These are phyloP conservation scores for Panorpa germanica DNA, from an alignment of 2,888 invertebrate species.

Conservation along the genomic window DNA sequence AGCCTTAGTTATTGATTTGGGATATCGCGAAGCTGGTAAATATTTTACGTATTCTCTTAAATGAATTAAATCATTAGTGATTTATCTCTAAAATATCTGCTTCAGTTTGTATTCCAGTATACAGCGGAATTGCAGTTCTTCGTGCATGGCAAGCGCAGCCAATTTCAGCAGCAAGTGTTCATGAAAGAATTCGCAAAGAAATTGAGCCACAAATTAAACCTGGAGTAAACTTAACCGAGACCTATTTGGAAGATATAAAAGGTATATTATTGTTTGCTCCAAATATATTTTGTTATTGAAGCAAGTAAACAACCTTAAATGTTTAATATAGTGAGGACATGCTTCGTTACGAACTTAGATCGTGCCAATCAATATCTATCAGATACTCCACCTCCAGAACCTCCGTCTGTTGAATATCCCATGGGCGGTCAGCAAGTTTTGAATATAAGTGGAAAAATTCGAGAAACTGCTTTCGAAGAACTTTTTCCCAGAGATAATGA, in stretches of 20 bases:
- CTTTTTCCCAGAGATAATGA: slow-evolving; percentile 75
- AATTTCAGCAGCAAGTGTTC: slow-evolving; percentile 53
- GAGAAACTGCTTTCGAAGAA: slow-evolving; percentile 70
- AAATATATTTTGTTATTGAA: neutral
- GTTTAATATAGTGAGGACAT: slow-evolving; percentile 46
- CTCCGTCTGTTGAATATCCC: slow-evolving; percentile 46
- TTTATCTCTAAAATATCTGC: too few relatives aligned
- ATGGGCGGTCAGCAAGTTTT: slow-evolving; percentile 42
- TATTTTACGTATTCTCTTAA: too few relatives aligned
- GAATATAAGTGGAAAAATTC: slow-evolving; percentile 41
- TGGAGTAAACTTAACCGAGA: slow-evolving; percentile 29
- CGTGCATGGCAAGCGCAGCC: slow-evolving; percentile 69
- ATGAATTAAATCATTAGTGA: too few relatives aligned
- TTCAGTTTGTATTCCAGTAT: slow-evolving; percentile 68
- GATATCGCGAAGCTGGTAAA: slow-evolving; percentile 67
- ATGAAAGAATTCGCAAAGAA: slow-evolving; percentile 33
- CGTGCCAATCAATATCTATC: slow-evolving; percentile 37
- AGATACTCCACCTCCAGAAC: slow-evolving; percentile 26
- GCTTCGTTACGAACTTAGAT: slow-evolving; percentile 65
- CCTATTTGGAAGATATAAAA: slow-evolving; percentile 56
- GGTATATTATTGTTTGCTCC: slow-evolving; percentile 20
- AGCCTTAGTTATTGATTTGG: slow-evolving; percentile 73
- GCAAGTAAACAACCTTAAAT: neutral
- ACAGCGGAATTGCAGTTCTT: slow-evolving; percentile 70
- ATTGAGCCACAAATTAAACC: slow-evolving; percentile 27